Evolutionary conservation across 2,888 invertebrate species (phyloP), one percentile per base, ranked within the genome.

Genomic region (Parnassius glacialis): DNA sequence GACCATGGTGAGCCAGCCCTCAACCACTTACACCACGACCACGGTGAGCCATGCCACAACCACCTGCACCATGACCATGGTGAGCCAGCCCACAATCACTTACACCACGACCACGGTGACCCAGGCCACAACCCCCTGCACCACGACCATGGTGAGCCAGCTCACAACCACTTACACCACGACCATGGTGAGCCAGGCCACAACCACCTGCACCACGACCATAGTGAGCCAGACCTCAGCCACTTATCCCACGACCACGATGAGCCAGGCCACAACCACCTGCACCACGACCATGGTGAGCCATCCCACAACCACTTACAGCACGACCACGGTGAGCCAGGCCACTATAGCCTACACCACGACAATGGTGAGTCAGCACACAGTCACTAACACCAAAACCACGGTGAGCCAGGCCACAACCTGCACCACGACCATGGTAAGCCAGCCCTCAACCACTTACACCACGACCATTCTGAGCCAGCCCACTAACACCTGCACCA

Each of bases 1-100:
- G 89, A 92, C 66, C 90, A 91, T 62, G 92, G 92, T 90, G 70
- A 48, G 62, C n/a, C 7, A n/a, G 68, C 75, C 51, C 74, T 80
- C 71, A 85, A 85, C 74, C 88, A 90, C 63, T 75, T 91, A 70
- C 86, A 88, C 62, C 91, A 90, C 62, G 89, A 92, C 66, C 90
- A 91, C 63, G 92, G 92, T 90, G 70, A 50, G 62, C 13, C 9
- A 13, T 11, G 0, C 43, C 11, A 9, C 47, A 48, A 48, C 47
- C 13, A 48, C 13, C 47, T 48, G 47, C 13, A 48, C 47, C 47
- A 48, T 16, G 13, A 48, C 45, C 45, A 47, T 9, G 13, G 47
- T 48, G 13, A 48, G 47, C 13, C 9, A 13, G 13, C 3, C 47
- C n/a, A 9, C 47, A 48, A 48, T 16, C 47, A 13, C 13, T 16